Evolutionary conservation across 2,113 vertebrate species (phyloP).

Genomic region (Tupaia chinensis): DNA sequence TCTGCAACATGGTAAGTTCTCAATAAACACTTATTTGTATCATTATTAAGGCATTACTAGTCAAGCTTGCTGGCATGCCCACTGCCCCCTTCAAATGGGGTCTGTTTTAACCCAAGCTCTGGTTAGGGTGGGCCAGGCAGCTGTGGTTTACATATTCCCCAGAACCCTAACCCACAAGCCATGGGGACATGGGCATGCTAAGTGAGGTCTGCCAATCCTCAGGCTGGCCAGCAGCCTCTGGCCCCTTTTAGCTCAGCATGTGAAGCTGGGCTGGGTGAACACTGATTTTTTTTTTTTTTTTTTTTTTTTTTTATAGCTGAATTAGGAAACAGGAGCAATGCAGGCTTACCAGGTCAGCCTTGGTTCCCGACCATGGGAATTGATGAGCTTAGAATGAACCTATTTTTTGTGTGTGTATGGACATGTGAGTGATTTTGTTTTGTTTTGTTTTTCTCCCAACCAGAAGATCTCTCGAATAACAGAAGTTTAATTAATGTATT

Average conservation of each 20-base stretch:
- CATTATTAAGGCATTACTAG: neutral
- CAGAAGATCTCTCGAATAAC: slow-evolving; percentile 23
- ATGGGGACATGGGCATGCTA: neutral
- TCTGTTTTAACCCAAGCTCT: neutral
- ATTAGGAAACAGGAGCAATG: neutral
- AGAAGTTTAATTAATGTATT: neutral
- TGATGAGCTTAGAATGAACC: neutral
- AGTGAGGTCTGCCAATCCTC: neutral
- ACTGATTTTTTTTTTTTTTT: neutral
- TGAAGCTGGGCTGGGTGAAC: neutral
- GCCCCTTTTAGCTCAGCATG: neutral
- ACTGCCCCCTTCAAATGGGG: neutral
- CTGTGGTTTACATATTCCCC: neutral
- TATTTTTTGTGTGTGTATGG: neutral
- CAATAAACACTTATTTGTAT: neutral
- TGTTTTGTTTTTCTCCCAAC: fast-evolving
- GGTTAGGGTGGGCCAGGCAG: neutral
- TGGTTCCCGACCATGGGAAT: neutral
- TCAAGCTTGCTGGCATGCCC: neutral
- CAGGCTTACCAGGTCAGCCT: neutral
- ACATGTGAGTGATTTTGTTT: neutral
- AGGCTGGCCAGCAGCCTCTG: neutral
- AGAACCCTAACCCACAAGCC: neutral
- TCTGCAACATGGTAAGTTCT: neutral
- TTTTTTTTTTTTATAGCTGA: neutral